Conservation (phyloP, 2,888 invertebrate genomes). For the Trisateles emortualis region DNA sequence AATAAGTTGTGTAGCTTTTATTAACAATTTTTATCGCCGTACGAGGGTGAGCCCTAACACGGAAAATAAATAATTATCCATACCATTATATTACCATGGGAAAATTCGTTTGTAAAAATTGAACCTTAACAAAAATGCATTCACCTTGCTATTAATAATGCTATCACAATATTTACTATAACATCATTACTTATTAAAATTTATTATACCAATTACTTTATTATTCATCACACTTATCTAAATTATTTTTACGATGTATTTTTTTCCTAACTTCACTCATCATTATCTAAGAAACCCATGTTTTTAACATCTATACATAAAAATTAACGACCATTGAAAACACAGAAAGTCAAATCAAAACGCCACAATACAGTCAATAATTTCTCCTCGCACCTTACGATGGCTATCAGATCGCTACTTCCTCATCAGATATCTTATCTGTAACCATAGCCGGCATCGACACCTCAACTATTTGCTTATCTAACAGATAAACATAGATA, state of each 20-base stretch:
- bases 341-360: slow-evolving; percentile 6
- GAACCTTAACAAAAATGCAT: too few species aligned
- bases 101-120: too few species aligned
- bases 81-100: too few species aligned
- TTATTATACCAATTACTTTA: background rate
- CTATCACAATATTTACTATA: too few species aligned
- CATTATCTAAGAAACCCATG: background rate
- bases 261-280: background rate
- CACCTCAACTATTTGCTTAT: slow-evolving; percentile 54
- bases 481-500: slow-evolving; percentile 42
- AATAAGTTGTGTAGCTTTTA: too few species aligned
- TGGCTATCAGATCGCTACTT: slow-evolving; percentile 45
- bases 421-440: slow-evolving; percentile 56
- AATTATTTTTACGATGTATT: background rate
- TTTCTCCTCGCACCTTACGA: slow-evolving; percentile 28
- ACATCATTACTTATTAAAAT: background rate
- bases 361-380: slow-evolving; percentile 3
- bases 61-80: too few species aligned
- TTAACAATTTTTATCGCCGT: too few species aligned
- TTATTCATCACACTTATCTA: background rate
- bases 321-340: slow-evolving; percentile 1
- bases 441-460: slow-evolving; percentile 46
- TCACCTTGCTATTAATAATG: too few species aligned
- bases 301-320: background rate
- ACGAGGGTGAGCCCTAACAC: too few species aligned